A percentile compares a stretch with the other conserved stretches of the same genome.
phyloP scores from a whole-genome alignment of 2,888 invertebrate genomes.

The Macroteleia sp. region DNA sequence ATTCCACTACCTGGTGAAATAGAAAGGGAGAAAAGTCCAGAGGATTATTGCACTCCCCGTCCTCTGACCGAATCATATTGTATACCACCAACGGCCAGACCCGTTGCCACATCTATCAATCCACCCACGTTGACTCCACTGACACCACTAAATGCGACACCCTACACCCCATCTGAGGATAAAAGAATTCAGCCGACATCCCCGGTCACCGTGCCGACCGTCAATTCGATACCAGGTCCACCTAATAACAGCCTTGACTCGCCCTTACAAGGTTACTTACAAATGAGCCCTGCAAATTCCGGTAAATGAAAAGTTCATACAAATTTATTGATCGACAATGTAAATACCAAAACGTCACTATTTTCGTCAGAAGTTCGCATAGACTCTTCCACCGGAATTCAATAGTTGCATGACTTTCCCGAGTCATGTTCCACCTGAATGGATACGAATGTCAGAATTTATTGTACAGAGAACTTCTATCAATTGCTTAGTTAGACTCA shows the following conservation, averaged over 20 bases:
- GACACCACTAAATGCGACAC: constrained; percentile 59
- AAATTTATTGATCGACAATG: constrained; percentile 11
- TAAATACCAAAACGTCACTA: constrained; percentile 6
- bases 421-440: too few relatives aligned
- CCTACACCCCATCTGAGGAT: constrained; percentile 58
- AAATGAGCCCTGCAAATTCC: constrained; percentile 84
- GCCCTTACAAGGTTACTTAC: constrained; percentile 83
- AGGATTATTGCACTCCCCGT: constrained; percentile 84
- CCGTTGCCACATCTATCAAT: constrained; percentile 79
- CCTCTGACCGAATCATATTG: constrained; percentile 84
- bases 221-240: constrained; percentile 61
- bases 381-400: not conserved
- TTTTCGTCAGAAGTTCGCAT: constrained; percentile 7
- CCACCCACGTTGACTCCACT: constrained; percentile 67
- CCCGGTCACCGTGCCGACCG: constrained; percentile 74
- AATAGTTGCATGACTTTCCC: too few relatives aligned
- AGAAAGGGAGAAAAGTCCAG: constrained; percentile 64
- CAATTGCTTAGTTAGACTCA: too few relatives aligned
- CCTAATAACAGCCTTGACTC: constrained; percentile 74
- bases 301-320: constrained; percentile 73
- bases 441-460: not conserved
- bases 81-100: constrained; percentile 85
- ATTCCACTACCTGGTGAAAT: constrained; percentile 34
- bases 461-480: not conserved
- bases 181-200: constrained; percentile 70